Base-by-base conservation (phyloP, 2,888 invertebrate species). In the Terebella lapidaria region DNA sequence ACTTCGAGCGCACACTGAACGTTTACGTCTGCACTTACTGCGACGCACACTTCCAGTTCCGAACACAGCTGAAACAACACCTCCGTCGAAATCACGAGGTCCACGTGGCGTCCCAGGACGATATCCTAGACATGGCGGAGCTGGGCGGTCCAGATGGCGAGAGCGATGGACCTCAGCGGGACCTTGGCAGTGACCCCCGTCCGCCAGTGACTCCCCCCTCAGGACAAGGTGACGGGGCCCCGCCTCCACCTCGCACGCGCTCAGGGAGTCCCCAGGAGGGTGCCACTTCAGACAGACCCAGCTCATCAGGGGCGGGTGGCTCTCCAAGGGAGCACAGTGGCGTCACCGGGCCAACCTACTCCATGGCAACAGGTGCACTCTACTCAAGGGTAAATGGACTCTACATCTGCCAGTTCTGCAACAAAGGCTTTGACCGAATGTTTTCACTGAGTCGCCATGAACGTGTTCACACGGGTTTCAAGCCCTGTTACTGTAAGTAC, bases 381-480 rank as follows among this genome's bases (percentile, higher is more conserved):
- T 53, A 53, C 22, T 18, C 5, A 10, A 25, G 53, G 10, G 28
- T 53, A 10, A 53, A 53, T 22, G 53, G 53, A 3, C 45, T 61
- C 27, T 71, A 67, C 56, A 64, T 63, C n/a, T 80, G 80, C 62
- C 70, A 72, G 22, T 72, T 70, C 64, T 81, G 81, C 62, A 72
- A 73, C 26, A 80, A 80, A 64, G 69, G 74, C 20, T 81, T 81
- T 63, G 75, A 74, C 59, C 67, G 77, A 15, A 70, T 75, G 56
- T 78, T 75, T 59, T 74, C 75, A 18, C 70, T 81, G 15, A 75
- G 78, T 62, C 73, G 80, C 26, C 81, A 81, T 63, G 76, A 79
- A 67, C 71, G 79, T 28, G 74, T 79, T 49, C 81, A 81, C 63
- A 79, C 76, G 20, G 77, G 77, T 27, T 75, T 76, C 54, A 77